Evolutionary conservation across 2,797 vertebrate species (phyloP).

Genomic region (Enteromius trimaculatus): DNA sequence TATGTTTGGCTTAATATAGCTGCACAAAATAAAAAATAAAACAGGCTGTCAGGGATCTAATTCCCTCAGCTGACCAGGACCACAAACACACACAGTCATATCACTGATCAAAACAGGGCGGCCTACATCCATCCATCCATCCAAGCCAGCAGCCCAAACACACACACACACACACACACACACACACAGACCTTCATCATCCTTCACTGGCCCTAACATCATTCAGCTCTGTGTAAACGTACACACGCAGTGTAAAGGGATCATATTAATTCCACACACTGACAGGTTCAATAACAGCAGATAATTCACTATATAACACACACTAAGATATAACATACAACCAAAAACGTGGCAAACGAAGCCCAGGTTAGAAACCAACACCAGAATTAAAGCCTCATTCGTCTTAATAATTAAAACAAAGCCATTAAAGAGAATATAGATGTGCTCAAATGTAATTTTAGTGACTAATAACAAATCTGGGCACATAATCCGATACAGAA

Average conservation of each 20-base stretch:
- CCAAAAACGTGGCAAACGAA: not conserved
- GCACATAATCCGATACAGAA: not conserved
- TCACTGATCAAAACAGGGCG: constrained; percentile 28
- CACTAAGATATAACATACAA: not conserved
- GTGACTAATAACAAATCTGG: not conserved
- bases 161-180: too few species aligned
- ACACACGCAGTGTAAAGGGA: not conserved
- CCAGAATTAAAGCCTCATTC: not conserved
- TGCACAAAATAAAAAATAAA: constrained; percentile 7
- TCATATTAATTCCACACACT: not conserved
- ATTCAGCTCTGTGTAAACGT: not conserved
- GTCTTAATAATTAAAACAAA: not conserved
- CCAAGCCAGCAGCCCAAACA: not conserved
- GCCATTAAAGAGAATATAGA: not conserved
- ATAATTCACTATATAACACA: not conserved
- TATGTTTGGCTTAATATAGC: not conserved
- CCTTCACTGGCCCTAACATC: not conserved
- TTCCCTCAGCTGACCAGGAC: constrained; percentile 19
- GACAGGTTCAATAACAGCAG: not conserved
- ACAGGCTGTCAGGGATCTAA: not conserved
- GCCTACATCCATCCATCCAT: constrained; percentile 2
- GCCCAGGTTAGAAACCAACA: not conserved
- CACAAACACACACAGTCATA: not conserved
- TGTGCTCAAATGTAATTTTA: not conserved
- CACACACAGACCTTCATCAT: not conserved